A percentile compares a stretch with the other conserved stretches of the same genome.
These are phyloP conservation scores for Rhadina sibilatrix DNA, from an alignment of 2,113 vertebrate species.

Conservation along the genomic window DNA sequence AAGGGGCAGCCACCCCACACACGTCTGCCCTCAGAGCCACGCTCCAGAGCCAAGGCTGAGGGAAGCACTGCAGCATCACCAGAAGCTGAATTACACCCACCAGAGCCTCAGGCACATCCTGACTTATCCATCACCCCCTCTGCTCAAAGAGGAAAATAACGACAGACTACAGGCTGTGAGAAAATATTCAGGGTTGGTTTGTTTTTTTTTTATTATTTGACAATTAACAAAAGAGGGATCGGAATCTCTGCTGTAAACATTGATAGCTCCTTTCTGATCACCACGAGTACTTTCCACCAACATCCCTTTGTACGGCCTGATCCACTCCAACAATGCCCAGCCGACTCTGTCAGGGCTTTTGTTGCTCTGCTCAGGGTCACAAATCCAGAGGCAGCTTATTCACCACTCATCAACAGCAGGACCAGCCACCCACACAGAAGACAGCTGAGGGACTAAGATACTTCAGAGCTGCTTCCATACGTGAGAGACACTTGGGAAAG, in stretches of 20 bases:
- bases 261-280: slow-evolving; percentile 58
- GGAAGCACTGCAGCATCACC: accelerated
- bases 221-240: slow-evolving; percentile 58
- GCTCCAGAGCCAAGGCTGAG: neutral
- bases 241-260: slow-evolving; percentile 16
- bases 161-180: neutral
- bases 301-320: slow-evolving; percentile 59
- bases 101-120: neutral
- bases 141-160: neutral
- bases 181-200: neutral
- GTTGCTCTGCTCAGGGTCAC: slow-evolving; percentile 36
- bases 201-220: neutral
- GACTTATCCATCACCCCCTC: neutral
- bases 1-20: neutral
- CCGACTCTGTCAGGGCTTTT: slow-evolving; percentile 59
- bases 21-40: accelerated
- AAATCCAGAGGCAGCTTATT: slow-evolving; percentile 39
- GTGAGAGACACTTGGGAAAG: accelerated
- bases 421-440: neutral
- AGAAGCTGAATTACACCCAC: neutral
- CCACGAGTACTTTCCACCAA: slow-evolving; percentile 58
- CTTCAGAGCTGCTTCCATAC: neutral
- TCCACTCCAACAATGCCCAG: slow-evolving; percentile 56
- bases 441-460: neutral
- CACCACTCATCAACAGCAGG: neutral